These are phyloP conservation scores for Falco naumanni DNA, from an alignment of 2,797 vertebrate genomes.

Conservation along the genomic window DNA sequence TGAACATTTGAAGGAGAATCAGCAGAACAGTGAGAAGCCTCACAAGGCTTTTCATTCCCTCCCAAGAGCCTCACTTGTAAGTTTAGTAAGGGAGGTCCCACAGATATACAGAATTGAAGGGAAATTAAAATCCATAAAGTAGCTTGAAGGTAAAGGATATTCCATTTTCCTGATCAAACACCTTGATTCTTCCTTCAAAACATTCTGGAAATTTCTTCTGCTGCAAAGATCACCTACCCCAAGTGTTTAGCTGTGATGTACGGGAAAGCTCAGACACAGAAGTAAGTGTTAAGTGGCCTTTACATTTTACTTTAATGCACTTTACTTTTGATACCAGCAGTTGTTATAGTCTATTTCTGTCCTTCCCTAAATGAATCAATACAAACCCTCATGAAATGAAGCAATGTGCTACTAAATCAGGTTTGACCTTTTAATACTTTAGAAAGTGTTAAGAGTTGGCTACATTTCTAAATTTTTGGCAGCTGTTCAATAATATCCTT, in stretches of 20 bases:
- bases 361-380: not conserved
- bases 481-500: not conserved
- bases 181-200: not conserved
- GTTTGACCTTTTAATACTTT: slow-evolving; percentile 14
- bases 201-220: not conserved
- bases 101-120: not conserved
- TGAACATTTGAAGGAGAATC: not conserved
- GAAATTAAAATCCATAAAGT: not conserved
- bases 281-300: not conserved
- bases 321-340: not conserved
- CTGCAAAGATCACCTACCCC: not conserved
- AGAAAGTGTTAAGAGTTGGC: not conserved
- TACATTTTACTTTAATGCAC: not conserved
- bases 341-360: not conserved
- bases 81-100: not conserved
- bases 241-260: not conserved
- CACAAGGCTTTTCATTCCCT: not conserved
- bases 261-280: not conserved
- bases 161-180: not conserved
- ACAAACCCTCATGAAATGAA: not conserved
- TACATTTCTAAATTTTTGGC: slow-evolving; percentile 7
- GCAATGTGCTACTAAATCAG: not conserved
- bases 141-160: not conserved
- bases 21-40: not conserved
- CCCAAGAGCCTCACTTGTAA: not conserved